phyloP scores from a whole-genome alignment of 2,113 vertebrate genomes.

The Nicator chloris region DNA sequence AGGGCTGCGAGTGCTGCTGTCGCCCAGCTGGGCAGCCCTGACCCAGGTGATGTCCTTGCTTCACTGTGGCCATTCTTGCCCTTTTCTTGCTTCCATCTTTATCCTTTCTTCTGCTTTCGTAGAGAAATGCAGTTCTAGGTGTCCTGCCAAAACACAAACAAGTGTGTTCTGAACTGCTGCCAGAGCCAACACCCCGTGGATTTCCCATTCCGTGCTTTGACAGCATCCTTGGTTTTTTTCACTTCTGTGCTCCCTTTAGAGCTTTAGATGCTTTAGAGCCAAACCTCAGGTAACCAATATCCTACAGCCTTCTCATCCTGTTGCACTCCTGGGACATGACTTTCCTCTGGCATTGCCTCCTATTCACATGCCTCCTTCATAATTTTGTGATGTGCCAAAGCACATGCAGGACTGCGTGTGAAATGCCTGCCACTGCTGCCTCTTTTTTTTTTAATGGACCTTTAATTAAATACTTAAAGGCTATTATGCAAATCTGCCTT shows the following conservation, averaged over 20 bases:
- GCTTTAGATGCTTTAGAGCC: background rate
- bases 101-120: background rate
- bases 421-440: background rate
- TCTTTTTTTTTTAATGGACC: background rate
- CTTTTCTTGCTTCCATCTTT: background rate
- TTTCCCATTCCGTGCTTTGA: background rate
- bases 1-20: accelerated
- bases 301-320: background rate
- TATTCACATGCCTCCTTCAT: background rate
- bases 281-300: background rate
- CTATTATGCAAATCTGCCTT: background rate
- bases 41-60: background rate
- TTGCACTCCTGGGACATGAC: background rate
- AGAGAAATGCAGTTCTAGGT: background rate
- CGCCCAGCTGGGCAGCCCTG: background rate
- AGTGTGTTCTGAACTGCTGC: background rate
- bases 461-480: background rate
- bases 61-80: background rate
- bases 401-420: background rate
- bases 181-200: background rate
- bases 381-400: background rate
- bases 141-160: background rate
- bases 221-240: background rate
- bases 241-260: background rate
- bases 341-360: background rate